Evolutionary conservation across 2,113 vertebrate species (phyloP).

Genomic region (Platichthys flesus): DNA sequence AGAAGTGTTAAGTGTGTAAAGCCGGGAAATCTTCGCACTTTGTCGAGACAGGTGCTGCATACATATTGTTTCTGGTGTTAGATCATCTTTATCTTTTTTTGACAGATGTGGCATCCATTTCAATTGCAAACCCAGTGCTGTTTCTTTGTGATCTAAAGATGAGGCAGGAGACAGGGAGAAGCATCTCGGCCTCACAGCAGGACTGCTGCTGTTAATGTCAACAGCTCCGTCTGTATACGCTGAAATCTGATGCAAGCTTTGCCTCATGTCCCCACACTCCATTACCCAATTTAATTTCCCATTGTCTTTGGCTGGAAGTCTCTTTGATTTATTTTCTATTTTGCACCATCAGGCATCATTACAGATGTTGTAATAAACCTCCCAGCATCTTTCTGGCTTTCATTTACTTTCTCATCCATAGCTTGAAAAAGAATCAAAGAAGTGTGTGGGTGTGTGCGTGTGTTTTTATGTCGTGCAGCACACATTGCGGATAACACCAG

Average conservation of each 20-base stretch:
- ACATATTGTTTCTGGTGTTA: not conserved
- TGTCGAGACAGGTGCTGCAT: not conserved
- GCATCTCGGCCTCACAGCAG: slow-evolving; percentile 50
- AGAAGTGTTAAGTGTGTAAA: slow-evolving; percentile 13
- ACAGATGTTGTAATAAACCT: slow-evolving; percentile 55
- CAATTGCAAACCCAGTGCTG: not conserved
- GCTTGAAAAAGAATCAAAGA: slow-evolving; percentile 15
- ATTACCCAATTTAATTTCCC: slow-evolving; percentile 76
- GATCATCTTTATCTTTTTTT: not conserved
- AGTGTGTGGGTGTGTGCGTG: not conserved
- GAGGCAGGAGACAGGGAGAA: slow-evolving; percentile 3
- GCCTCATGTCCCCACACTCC: slow-evolving; percentile 57
- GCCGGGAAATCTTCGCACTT: not conserved
- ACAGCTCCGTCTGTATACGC: slow-evolving; percentile 30
- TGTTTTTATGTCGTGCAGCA: slow-evolving; percentile 16
- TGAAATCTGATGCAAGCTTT: slow-evolving; percentile 58
- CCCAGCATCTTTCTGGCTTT: slow-evolving; percentile 22
- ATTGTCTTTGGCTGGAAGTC: slow-evolving; percentile 45
- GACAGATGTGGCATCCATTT: not conserved
- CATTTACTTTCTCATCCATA: slow-evolving; percentile 16
- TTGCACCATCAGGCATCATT: slow-evolving; percentile 67
- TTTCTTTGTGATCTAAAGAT: slow-evolving; percentile 31
- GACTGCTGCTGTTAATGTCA: slow-evolving; percentile 38
- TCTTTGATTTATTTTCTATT: slow-evolving; percentile 63
- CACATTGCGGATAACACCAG: slow-evolving; percentile 20